Base-by-base conservation (phyloP, 1,140 invertebrate species). In the Drosophila nannoptera region DNA sequence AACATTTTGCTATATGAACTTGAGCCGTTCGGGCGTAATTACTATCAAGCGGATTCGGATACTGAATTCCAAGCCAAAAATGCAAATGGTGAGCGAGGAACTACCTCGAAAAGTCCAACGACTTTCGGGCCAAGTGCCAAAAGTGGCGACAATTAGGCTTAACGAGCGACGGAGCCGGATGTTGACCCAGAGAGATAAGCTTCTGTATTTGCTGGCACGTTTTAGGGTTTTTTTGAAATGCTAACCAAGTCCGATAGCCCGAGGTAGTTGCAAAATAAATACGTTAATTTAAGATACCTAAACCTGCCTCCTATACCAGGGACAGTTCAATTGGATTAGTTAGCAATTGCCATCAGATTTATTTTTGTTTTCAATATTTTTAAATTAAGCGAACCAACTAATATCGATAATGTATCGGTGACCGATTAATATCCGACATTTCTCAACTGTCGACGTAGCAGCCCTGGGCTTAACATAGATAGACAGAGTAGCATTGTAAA, bases 21-120 rank as follows among this genome's bases (percentile, higher is more conserved):
- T 84, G 66, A 83, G 81, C 69, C 69, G 69, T 63, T 86, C 49
- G 69, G 66, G 80, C 77, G 73, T 80, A 84, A 84, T 84, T 74
- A 64, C 73, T 75, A 64, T 64, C 64, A 73, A 71, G 74, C 69
- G 75, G 73, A 75, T 73, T 75, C 73, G 68, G 65, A 61, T 71
- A 56, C 59, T 52, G n/a, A 58, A 72, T 72, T 68, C 56, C 69
- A 68, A 61, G 45, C 63, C 54, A 58, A 49, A 58, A 67, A 72
- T 72, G 64, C 65, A 72, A 72, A 72, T 72, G 45, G 52, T 29
- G 40, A 61, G 32, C 29, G 50, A 55, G 60, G 29, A 55, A 52
- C 56, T 72, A 65, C 69, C 69, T 72, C 69, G 69, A 72, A 71
- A 71, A 71, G 69, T 71, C 63, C 64, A 71, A 61, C 69, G 69